Evolutionary conservation across 2,888 invertebrate genomes (phyloP), one percentile per base, ranked within the genome.

Genomic region (Diadegma fenestrale): DNA sequence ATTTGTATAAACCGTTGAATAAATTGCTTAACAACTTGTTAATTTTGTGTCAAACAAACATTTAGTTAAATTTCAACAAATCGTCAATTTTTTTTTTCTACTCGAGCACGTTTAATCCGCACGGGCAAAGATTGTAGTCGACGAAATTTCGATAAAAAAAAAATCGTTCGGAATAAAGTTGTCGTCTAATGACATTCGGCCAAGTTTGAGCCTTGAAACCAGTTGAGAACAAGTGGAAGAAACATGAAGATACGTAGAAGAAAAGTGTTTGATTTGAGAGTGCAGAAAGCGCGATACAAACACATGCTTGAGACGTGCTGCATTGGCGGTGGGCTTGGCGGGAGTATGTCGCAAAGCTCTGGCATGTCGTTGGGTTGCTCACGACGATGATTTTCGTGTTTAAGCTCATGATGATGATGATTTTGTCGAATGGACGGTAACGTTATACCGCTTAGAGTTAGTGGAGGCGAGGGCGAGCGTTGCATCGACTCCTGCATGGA

Each of bases 401-500:
- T 17, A 78, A 69, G 30, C 54, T 83, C 64, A 58, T 58, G 82
- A 77, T 80, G 84, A 64, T 86, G 86, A 72, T 84, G 87, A 75
- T 88, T 79, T 86, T 86, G 88, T 58, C 87, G 89, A 72, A 88
- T 87, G 81, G 90, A 88, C 84, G 81, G 85, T 84, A 89, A 88
- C 81, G 89, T 87, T 89, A 90, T 94, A 93, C 93, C 93, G 88
- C 93, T 96, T 88, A 96, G 95, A 84, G 95, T 95, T 82, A 95
- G 95, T 87, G 95, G 96, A 73, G 96, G 96, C 26, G 96, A 95
- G n/a, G 96, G 95, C 6, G 94, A 94, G 72, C 95, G 95, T 90
- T 95, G 95, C 91, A 96, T 95, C 85, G 97, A 95, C 89, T 97
- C 97, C 90, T 97, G 97, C 95, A 97, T 96, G 82, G 94, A 95